A percentile compares a stretch with the other conserved stretches of the same genome.
phyloP scores from a whole-genome alignment of 2,888 invertebrate genomes.

The Nemotelus pantherinus region DNA sequence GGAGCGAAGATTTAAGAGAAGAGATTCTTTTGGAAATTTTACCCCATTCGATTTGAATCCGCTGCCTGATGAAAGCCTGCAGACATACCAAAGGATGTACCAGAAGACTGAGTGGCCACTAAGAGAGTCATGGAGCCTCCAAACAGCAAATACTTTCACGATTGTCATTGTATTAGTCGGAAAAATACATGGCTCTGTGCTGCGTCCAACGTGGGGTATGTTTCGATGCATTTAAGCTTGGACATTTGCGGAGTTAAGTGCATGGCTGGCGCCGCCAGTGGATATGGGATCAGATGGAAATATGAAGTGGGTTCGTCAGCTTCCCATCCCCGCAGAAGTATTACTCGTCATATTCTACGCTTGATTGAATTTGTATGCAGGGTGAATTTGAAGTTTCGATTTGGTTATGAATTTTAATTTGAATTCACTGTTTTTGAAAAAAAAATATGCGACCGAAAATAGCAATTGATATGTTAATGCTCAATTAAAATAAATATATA shows the following conservation, averaged over 20 bases:
- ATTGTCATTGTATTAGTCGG: neutral
- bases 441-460: neutral
- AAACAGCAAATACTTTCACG: no score
- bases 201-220: neutral
- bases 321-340: conserved; percentile 1
- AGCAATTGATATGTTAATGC: no score
- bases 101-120: no score
- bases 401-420: no score
- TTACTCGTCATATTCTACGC: conserved; percentile 5
- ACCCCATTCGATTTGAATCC: neutral
- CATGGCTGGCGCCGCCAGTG: neutral
- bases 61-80: no score
- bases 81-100: no score
- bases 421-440: no score
- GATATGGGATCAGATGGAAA: conserved; percentile 9
- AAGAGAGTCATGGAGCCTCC: no score
- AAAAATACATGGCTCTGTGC: neutral
- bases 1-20: conserved; percentile 11
- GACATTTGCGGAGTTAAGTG: neutral
- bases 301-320: neutral
- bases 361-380: conserved; percentile 16
- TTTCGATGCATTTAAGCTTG: conserved; percentile 7
- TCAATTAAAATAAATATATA: no score
- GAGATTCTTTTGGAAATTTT: conserved; percentile 8
- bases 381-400: conserved; percentile 3